Base-by-base conservation (phyloP, 2,113 vertebrate genomes). In the Chaetodon trifascialis region DNA sequence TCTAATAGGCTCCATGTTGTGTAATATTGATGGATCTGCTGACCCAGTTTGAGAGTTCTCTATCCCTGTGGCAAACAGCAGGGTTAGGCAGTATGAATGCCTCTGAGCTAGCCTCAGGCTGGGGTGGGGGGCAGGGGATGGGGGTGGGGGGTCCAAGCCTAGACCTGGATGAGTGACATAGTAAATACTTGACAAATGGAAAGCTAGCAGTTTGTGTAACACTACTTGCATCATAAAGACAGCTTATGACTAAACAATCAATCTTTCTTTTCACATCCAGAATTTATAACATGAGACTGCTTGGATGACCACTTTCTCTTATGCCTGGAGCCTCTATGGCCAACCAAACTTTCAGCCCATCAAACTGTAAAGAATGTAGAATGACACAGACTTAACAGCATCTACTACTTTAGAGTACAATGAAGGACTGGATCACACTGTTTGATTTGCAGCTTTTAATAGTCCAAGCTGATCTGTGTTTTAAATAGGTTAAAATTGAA, bases 1-100 rank as follows among this genome's bases (percentile, higher is more conserved):
- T 71, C 74, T 88, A 87, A 93, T 92, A 76, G 83, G 75, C 78
- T 74, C 21, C 55, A 79, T 9, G 19, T 87, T 38, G 68, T 92
- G 78, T 76, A 90, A 89, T 89, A 91, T 92, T 93, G 86, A 88
- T 90, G 85, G 51, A 76, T 79, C 65, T 40, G 42, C 59, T 89
- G 88, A 89, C 92, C 93, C 85, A 92, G 64, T 90, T 91, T 84
- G 76, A 70, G 66, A 89, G 79, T 78, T 73, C 80, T 70, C 30
- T 5, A 79, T 79, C 80, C 79, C 83, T 84, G 72, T 75, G 71
- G 82, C 79, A 84, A 89, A 82, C 78, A 81, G 87, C 67, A 60
- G 80, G 76, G 82, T 87, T 86, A 86, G 79, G 84, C 81, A 85
- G 86, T 83, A 85, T 73, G 82, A 76, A 76, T 88, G 90, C 89